Conservation (phyloP, 2,888 invertebrate species). For the Chalcosyrphus nemorum region DNA sequence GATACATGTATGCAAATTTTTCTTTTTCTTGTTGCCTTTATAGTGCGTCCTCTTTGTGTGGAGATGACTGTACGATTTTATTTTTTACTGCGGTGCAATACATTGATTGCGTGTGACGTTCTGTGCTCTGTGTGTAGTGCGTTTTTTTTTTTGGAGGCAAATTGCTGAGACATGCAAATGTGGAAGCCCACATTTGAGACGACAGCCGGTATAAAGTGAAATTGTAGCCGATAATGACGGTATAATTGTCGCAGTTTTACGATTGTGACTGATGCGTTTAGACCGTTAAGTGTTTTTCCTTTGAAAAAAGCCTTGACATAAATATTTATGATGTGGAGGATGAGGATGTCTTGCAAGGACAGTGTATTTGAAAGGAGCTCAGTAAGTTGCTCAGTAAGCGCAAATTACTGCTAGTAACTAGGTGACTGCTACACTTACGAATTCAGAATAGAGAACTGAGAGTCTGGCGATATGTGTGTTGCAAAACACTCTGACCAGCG, state of each 20-base stretch:
- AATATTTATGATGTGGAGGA: background rate
- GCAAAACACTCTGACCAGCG: no score
- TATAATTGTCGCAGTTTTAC: slow-evolving; percentile 16
- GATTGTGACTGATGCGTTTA: no score
- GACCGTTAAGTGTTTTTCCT: no score
- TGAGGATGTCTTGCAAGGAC: background rate
- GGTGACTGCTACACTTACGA: no score
- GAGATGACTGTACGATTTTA: background rate
- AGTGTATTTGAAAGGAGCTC: no score
- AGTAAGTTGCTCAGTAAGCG: no score
- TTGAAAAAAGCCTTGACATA: slow-evolving; percentile 6
- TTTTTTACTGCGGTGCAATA: background rate
- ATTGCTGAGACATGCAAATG: slow-evolving; percentile 51
- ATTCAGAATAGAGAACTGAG: no score
- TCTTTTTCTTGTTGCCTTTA: no score
- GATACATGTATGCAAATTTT: slow-evolving; percentile 38
- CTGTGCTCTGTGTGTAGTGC: slow-evolving; percentile 30
- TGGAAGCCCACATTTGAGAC: slow-evolving; percentile 8
- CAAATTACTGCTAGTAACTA: no score
- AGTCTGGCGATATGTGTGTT: no score
- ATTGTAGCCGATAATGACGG: slow-evolving; percentile 33
- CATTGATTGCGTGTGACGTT: slow-evolving; percentile 17
- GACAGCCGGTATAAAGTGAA: background rate
- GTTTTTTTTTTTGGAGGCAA: slow-evolving; percentile 51
- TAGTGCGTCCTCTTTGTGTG: slow-evolving; percentile 10